Evolutionary conservation across 1,140 invertebrate genomes (phyloP).

Genomic region (Branchinecta lynchi): DNA sequence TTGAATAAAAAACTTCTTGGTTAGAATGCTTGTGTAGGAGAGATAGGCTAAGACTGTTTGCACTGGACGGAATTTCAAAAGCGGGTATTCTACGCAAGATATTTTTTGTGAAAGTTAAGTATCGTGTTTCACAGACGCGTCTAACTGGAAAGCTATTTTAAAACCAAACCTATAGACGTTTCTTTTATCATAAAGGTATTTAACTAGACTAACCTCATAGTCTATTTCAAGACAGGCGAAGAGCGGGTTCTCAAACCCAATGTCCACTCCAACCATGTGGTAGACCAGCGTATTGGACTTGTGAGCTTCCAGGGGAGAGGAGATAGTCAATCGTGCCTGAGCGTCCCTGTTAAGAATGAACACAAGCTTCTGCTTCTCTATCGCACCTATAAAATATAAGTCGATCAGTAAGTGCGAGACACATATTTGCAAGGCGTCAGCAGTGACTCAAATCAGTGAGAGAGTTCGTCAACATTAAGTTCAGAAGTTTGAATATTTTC

Average conservation of each 20-base stretch:
- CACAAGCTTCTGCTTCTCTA: constrained; percentile 97
- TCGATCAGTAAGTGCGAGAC: constrained; percentile 16
- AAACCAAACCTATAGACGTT: no score
- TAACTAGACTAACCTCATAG: constrained; percentile 56
- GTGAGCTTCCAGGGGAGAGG: constrained; percentile 95
- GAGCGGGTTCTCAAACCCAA: constrained; percentile 98
- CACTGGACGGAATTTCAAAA: no score
- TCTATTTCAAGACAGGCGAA: constrained; percentile 99
- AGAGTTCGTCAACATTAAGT: not conserved
- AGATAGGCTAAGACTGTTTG: no score
- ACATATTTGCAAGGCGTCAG: no score
- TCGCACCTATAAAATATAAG: constrained; percentile 46
- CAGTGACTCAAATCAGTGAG: not conserved
- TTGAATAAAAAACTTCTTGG: no score
- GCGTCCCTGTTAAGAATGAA: constrained; percentile 97
- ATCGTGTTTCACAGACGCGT: no score
- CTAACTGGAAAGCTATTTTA: no score
- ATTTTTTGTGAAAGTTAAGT: no score
- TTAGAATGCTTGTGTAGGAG: no score
- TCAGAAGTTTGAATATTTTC: constrained; percentile 6
- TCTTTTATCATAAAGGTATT: no score
- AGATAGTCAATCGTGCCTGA: constrained; percentile 91
- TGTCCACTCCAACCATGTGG: constrained; percentile 96
- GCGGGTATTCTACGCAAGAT: no score
- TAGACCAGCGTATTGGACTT: constrained; percentile 98